Evolutionary conservation across 2,797 vertebrate species (phyloP).

Genomic region (Macropus fuliginosus): DNA sequence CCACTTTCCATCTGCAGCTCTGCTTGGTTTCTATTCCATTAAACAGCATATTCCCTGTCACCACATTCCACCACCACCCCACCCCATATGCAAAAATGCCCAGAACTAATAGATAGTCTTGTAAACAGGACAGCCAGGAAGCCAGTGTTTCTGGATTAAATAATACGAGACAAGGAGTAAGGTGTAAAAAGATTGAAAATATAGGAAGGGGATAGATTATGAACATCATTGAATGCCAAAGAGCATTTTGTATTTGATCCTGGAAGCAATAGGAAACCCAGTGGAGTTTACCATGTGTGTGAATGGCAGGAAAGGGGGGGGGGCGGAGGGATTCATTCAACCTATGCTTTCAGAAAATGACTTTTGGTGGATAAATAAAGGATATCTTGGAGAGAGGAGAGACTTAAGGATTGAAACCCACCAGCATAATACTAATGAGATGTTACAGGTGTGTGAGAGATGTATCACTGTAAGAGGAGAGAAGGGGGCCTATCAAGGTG

Average conservation of each 20-base stretch:
- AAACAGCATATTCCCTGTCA: too few relatives aligned
- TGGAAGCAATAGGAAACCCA: background rate
- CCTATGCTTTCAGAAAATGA: background rate
- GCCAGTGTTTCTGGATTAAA: background rate
- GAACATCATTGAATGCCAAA: background rate
- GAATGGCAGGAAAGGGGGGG: too few relatives aligned
- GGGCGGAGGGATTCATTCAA: accelerated
- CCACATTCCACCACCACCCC: too few relatives aligned
- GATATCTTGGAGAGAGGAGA: background rate
- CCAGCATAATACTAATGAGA: background rate
- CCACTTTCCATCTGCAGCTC: too few relatives aligned
- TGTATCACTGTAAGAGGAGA: background rate
- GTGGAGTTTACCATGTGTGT: accelerated
- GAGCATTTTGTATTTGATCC: background rate
- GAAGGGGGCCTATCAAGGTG: background rate
- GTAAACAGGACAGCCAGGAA: background rate
- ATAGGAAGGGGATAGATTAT: background rate
- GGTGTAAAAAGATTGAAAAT: background rate
- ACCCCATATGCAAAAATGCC: background rate
- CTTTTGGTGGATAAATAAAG: background rate
- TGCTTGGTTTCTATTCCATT: too few relatives aligned
- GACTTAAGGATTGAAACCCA: background rate
- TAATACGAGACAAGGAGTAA: background rate
- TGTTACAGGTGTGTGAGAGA: background rate
- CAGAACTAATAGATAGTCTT: background rate